These are phyloP conservation scores for Pituophis catenifer DNA, from an alignment of 2,113 vertebrate genomes.

Conservation along the genomic window DNA sequence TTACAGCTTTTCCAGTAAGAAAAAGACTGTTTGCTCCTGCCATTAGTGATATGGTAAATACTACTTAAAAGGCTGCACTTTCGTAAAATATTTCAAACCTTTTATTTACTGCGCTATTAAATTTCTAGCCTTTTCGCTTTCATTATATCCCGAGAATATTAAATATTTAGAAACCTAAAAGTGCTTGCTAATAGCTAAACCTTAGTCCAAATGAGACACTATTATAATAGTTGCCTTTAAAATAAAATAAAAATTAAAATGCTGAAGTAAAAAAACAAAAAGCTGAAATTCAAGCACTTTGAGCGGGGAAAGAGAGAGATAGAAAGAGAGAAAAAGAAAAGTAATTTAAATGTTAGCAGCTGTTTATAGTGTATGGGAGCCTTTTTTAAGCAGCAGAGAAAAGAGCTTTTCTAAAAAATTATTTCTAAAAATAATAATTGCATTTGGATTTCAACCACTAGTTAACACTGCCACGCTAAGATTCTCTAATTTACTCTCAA, in stretches of 20 bases:
- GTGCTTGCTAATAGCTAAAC: rapidly evolving
- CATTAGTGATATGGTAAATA: not conserved
- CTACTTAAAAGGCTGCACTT: not conserved
- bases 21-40: not conserved
- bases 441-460: not conserved
- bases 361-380: not conserved
- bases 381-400: not conserved
- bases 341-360: not conserved
- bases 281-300: rapidly evolving
- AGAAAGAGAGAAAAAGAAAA: not conserved
- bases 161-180: not conserved
- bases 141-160: not conserved
- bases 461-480: too few relatives aligned
- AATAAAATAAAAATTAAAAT: conserved; percentile 8
- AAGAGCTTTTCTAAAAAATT: not conserved
- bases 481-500: not conserved
- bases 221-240: not conserved
- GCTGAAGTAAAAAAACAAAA: not conserved
- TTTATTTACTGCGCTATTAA: not conserved
- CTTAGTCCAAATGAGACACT: not conserved
- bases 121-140: not conserved
- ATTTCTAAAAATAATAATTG: not conserved
- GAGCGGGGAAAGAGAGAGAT: not conserved
- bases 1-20: not conserved
- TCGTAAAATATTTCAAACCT: not conserved